A percentile compares a stretch with the other conserved stretches of the same genome.
These are phyloP conservation scores for Gadopsis marmoratus DNA, from an alignment of 2,797 vertebrate species.

Conservation along the genomic window DNA sequence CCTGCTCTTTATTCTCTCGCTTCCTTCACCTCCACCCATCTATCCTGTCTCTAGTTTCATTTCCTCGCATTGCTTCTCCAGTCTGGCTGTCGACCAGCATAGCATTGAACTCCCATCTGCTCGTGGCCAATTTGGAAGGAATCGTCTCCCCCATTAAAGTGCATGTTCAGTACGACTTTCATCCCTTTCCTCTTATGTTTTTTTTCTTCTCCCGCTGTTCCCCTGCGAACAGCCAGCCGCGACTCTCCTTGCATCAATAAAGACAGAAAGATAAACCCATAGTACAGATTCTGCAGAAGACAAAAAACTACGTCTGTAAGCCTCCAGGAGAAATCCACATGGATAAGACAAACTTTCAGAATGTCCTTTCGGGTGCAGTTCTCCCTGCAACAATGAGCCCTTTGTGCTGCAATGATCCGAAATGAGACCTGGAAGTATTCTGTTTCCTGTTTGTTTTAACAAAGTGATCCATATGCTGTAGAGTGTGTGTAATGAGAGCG, in stretches of 20 bases:
- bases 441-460: constrained; percentile 40
- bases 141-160: constrained; percentile 73
- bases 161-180: constrained; percentile 65
- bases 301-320: constrained; percentile 12
- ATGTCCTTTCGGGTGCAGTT: constrained; percentile 28
- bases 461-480: constrained; percentile 37
- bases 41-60: constrained; percentile 51
- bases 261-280: constrained; percentile 37
- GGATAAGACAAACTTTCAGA: constrained; percentile 45
- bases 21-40: constrained; percentile 34
- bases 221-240: constrained; percentile 31
- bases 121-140: constrained; percentile 68
- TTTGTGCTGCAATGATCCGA: constrained; percentile 60
- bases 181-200: constrained; percentile 53
- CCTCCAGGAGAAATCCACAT: constrained; percentile 25
- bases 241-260: constrained; percentile 59
- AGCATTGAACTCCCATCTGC: constrained; percentile 49
- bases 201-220: not conserved
- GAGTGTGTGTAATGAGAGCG: constrained; percentile 33
- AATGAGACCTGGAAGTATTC: constrained; percentile 63
- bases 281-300: constrained; percentile 24
- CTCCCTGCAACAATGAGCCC: constrained; percentile 37
- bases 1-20: constrained; percentile 32
- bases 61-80: constrained; percentile 39
- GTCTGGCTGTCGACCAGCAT: constrained; percentile 50